Evolutionary conservation across 2,888 invertebrate species (phyloP).

Genomic region (Xestia xanthographa): DNA sequence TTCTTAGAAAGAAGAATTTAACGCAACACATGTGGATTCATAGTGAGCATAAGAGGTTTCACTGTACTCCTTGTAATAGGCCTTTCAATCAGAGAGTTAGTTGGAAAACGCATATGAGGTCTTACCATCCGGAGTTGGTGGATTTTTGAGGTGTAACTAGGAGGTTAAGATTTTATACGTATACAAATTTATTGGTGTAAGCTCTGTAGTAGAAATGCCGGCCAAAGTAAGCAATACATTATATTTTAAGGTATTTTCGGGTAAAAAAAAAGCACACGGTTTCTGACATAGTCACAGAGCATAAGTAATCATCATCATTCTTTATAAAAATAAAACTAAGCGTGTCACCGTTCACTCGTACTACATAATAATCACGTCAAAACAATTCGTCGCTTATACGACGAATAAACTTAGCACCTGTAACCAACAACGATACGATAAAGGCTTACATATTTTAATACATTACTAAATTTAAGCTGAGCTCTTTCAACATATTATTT

Average conservation of each 20-base stretch:
- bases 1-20: constrained; percentile 77
- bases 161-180: background rate
- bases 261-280: background rate
- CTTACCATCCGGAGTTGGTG: constrained; percentile 78
- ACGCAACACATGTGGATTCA: constrained; percentile 81
- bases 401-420: no score
- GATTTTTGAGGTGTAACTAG: constrained; percentile 64
- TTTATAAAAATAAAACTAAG: background rate
- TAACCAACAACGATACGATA: background rate
- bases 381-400: no score
- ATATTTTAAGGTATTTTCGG: no score
- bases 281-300: background rate
- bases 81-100: constrained; percentile 74
- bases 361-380: no score
- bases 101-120: constrained; percentile 80
- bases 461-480: background rate
- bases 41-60: constrained; percentile 77
- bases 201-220: background rate
- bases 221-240: background rate
- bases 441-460: background rate
- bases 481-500: background rate
- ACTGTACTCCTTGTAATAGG: constrained; percentile 75
- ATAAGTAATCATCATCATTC: background rate
- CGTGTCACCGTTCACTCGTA: background rate
- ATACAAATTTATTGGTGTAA: background rate